A percentile compares a stretch with the other conserved stretches of the same genome.
phyloP scores from a whole-genome alignment of 2,113 vertebrate species.

The Rana temporaria region DNA sequence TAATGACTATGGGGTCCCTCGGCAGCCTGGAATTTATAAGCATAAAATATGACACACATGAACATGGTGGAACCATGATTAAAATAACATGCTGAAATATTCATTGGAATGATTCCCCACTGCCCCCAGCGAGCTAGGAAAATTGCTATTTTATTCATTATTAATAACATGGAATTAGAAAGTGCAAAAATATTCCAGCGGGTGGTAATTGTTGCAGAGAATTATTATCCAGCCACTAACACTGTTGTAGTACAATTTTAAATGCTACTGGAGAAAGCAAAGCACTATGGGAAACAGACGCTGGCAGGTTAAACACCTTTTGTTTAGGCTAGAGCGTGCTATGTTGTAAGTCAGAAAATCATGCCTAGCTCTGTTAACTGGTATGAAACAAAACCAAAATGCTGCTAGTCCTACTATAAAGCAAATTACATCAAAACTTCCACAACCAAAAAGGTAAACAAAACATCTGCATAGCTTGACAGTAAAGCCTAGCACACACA shows the following conservation, averaged over 20 bases:
- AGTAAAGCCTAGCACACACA: too few relatives aligned
- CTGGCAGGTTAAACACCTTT: constrained; percentile 76
- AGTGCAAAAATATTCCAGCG: constrained; percentile 82
- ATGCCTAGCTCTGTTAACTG: not conserved
- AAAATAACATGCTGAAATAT: constrained; percentile 99
- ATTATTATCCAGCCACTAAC: constrained; percentile 93
- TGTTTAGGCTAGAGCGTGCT: constrained; percentile 58
- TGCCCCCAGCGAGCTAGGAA: constrained; percentile 90
- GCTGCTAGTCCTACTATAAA: not conserved
- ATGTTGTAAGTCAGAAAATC: constrained; percentile 58
- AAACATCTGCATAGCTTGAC: not conserved
- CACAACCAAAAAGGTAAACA: not conserved
- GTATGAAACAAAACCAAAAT: not conserved
- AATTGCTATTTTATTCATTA: constrained; percentile 99
- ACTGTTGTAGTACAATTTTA: constrained; percentile 86
- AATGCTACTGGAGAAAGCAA: constrained; percentile 86
- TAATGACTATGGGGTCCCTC: constrained; percentile 85
- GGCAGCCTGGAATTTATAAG: constrained; percentile 83
- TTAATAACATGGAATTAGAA: constrained; percentile 97
- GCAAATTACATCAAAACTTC: not conserved
- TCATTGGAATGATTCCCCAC: constrained; percentile 95
- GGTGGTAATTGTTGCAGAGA: constrained; percentile 97
- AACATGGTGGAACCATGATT: constrained; percentile 90
- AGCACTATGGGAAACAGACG: constrained; percentile 80
- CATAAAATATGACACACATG: constrained; percentile 88